These are phyloP conservation scores for Agriotes lineatus DNA, from an alignment of 2,888 invertebrate species.

Conservation along the genomic window DNA sequence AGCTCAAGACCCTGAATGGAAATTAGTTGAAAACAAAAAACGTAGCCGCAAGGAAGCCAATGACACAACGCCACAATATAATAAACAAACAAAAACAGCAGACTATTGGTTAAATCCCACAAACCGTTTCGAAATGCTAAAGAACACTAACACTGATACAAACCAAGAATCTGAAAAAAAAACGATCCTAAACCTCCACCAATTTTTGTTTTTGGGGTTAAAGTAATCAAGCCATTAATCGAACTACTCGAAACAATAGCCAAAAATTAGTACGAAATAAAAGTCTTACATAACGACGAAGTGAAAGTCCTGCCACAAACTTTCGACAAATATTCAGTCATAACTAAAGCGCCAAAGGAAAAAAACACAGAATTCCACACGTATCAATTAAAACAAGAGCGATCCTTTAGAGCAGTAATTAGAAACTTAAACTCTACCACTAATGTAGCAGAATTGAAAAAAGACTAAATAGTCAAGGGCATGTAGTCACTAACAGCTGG, in stretches of 20 bases:
- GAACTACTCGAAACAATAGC: background rate
- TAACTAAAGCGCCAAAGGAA: constrained; percentile 3
- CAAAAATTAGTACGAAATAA: constrained; percentile 3
- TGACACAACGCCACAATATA: no score
- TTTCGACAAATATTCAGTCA: constrained; percentile 3
- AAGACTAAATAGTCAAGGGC: background rate
- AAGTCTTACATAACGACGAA: constrained; percentile 5
- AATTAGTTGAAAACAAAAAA: no score
- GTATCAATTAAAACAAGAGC: constrained; percentile 11
- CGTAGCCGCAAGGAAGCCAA: no score
- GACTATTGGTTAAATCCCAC: constrained; percentile 5
- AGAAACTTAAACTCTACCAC: constrained; percentile 4
- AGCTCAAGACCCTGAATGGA: no score
- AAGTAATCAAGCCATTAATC: background rate
- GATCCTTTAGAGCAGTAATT: constrained; percentile 5
- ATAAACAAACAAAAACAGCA: no score
- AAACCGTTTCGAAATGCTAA: background rate
- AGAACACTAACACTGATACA: background rate
- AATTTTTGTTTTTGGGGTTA: background rate
- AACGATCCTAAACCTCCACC: constrained; percentile 12
- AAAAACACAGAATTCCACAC: constrained; percentile 16
- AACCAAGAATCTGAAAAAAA: background rate
- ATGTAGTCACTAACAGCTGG: constrained; percentile 6
- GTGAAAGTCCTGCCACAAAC: constrained; percentile 10
- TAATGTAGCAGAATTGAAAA: constrained; percentile 1